These are phyloP conservation scores for Stegophylla sp. DNA, from an alignment of 2,888 invertebrate species.

Conservation along the genomic window DNA sequence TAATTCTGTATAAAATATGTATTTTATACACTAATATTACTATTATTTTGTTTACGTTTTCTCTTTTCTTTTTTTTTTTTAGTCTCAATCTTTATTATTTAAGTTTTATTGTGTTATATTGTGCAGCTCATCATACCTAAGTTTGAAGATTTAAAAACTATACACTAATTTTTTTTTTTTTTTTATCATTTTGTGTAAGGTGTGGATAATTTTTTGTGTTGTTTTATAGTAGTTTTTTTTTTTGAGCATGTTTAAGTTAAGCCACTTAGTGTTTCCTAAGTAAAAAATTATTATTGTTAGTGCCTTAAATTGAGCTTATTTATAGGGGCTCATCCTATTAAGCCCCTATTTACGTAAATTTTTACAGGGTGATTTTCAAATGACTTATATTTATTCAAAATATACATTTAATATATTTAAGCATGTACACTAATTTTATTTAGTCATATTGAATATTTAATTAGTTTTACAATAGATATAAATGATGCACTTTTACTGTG, in stretches of 20 bases:
- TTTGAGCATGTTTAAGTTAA: background rate
- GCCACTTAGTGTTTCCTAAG: constrained; percentile 20
- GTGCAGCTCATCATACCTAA: constrained; percentile 4
- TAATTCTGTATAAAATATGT: constrained; percentile 51
- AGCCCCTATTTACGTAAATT: constrained; percentile 21
- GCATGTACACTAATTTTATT: constrained; percentile 1
- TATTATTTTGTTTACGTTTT: constrained; percentile 20
- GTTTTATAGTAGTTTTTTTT: constrained; percentile 23
- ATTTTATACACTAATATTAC: background rate
- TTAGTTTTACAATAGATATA: constrained; percentile 16
- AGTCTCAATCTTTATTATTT: background rate
- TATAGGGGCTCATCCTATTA: background rate
- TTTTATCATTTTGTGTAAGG: constrained; percentile 4
- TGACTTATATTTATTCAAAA: constrained; percentile 17
- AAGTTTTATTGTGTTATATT: constrained; percentile 1
- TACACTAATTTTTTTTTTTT: constrained; percentile 25
- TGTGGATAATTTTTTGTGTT: constrained; percentile 36
- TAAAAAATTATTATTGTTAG: constrained; percentile 33
- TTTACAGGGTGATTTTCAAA: constrained; percentile 48
- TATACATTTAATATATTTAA: constrained; percentile 1
- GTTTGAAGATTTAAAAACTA: constrained; percentile 20
- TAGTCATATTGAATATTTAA: constrained; percentile 13
- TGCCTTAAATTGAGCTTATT: constrained; percentile 57
- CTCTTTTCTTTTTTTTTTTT: constrained; percentile 1
- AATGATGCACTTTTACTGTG: background rate